phyloP scores from a whole-genome alignment of 2,113 vertebrate genomes.

The Verasper variegatus region DNA sequence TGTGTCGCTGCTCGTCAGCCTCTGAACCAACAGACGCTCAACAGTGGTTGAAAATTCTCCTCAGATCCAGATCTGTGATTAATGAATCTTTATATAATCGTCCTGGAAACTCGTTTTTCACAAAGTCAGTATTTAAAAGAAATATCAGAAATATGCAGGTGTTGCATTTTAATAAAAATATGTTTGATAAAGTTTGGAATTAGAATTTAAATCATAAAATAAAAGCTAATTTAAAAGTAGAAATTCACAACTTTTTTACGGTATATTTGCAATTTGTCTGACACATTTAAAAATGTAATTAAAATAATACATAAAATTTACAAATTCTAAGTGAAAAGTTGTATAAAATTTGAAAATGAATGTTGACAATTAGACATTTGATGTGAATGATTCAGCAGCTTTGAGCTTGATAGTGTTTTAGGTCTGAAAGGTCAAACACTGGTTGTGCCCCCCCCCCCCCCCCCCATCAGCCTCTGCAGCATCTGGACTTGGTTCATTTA shows the following conservation, averaged over 20 bases:
- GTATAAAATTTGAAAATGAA: not conserved
- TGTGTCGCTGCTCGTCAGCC: slow-evolving; percentile 12
- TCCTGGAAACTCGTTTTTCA: not conserved
- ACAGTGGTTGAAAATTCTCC: not conserved
- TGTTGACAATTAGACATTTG: not conserved
- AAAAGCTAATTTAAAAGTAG: not conserved
- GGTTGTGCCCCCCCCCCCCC: not conserved
- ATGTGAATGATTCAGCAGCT: slow-evolving; percentile 9
- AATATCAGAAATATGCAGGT: no score
- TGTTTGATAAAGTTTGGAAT: not conserved
- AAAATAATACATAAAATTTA: not conserved
- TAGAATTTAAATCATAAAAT: no score
- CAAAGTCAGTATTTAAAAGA: no score
- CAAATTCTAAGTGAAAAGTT: no score
- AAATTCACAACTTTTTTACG: not conserved
- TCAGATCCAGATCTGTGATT: slow-evolving; percentile 17
- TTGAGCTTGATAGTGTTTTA: not conserved
- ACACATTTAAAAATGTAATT: no score
- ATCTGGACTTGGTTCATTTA: slow-evolving; percentile 42
- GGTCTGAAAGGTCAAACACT: no score
- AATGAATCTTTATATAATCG: slow-evolving; percentile 5
- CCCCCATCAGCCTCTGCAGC: not conserved
- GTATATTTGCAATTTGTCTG: no score
- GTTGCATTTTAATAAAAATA: no score
- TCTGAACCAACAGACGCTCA: not conserved